Base-by-base conservation (phyloP, 2,113 vertebrate species). In the Craseonycteris thonglongyai region DNA sequence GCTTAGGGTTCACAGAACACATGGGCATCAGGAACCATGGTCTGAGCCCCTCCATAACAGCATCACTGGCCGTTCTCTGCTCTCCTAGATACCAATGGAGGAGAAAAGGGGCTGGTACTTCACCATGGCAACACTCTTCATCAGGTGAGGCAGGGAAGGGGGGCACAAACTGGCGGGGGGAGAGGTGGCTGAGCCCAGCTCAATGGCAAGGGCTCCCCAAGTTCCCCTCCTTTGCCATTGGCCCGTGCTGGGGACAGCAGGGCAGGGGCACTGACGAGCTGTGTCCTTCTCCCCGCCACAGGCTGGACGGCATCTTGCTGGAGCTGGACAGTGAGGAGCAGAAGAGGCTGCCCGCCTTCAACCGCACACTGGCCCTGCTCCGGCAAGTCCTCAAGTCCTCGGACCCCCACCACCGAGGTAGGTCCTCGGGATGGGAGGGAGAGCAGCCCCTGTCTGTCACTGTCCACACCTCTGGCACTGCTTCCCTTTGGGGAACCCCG, bases 51-150 rank as follows among this genome's bases (percentile, higher is more conserved):
- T 65, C 47, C 19, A 1, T 56, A 65, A 82, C 45, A 65, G 38
- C 54, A n/a, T 40, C 21, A 1, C 0, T 11, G 7, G 26, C 35
- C 19, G 0, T 80, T 61, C 90, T 97, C 81, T 96, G 87, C 80
- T 90, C 90, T 98, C 98, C 90, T 91, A 99, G 99, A 97, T 99
- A 88, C 97, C 98, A 1, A 12, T 14, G 42, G 99, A 99, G 94
- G 99, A 99, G 97, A 99, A 98, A 89, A 97, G 97, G 96, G 98
- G 98, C 97, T 99, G 99, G 99, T 99, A 98, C 97, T 99, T 99
- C 92, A 99, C 98, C 96, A 99, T 99, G 99, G 99, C 99, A 84
- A 98, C 98, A 4, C 98, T 99, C 96, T 98, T 99, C 91, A 98
- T 99, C 96, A 99, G 99, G 99, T 99, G 96, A 97, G 96, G 14